Evolutionary conservation across 2,888 invertebrate genomes (phyloP).

Genomic region (Panorpa germanica): DNA sequence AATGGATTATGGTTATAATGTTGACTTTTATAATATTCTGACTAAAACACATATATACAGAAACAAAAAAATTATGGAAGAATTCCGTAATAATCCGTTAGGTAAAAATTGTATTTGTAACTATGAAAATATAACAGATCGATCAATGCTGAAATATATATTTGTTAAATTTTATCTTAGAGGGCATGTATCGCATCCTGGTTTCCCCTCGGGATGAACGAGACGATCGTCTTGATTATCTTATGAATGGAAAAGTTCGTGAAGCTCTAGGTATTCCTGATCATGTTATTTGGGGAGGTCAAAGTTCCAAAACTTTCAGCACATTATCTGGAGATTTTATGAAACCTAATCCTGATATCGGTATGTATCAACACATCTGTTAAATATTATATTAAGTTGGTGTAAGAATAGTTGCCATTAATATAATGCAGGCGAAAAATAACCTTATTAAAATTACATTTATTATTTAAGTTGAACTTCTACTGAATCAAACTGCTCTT

Average conservation of each 20-base stretch:
- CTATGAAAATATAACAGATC: no score
- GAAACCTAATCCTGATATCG: conserved; percentile 54
- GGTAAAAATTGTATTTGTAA: no score
- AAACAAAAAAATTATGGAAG: no score
- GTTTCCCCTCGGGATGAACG: no score
- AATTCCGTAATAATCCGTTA: no score
- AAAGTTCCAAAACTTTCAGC: conserved; percentile 36
- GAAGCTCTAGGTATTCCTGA: conserved; percentile 41
- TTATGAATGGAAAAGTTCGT: conserved; percentile 59
- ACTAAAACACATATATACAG: conserved; percentile 22
- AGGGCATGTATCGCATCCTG: no score
- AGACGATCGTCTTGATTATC: conserved; percentile 20
- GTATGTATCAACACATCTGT: conserved; percentile 21
- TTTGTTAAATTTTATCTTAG: no score
- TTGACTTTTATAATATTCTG: conserved; percentile 72
- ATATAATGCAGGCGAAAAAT: no score
- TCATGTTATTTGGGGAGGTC: conserved; percentile 44
- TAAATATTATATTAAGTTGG: no score
- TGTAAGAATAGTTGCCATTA: no score
- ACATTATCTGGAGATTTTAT: conserved; percentile 49
- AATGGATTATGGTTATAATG: conserved; percentile 33
- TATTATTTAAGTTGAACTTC: conserved; percentile 38
- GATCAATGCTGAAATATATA: no score
- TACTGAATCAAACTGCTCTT: conserved; percentile 46
- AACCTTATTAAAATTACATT: conserved; percentile 3